phyloP scores from a whole-genome alignment of 2,797 vertebrate species.

The Paedocypris micromegethes region DNA sequence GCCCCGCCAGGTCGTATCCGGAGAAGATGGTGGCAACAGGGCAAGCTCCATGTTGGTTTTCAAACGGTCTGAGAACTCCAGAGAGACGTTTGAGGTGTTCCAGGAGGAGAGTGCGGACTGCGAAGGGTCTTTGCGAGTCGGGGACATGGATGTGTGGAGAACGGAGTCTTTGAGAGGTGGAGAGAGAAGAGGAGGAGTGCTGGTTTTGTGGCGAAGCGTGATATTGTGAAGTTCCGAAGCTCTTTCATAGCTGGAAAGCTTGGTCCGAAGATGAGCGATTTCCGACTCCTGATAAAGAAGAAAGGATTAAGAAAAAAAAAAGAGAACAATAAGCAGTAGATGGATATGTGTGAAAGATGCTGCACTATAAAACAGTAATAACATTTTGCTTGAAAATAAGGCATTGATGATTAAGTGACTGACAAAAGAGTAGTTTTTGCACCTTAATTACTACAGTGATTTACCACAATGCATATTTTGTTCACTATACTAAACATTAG shows the following conservation, averaged over 20 bases:
- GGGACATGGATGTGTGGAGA: conserved; percentile 26
- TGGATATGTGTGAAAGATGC: not conserved
- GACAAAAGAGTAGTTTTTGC: too few relatives aligned
- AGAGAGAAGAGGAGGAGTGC: conserved; percentile 6
- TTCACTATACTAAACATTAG: too few relatives aligned
- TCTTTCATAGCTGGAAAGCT: conserved; percentile 66
- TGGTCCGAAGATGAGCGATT: conserved; percentile 68
- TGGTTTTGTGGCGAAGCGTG: conserved; percentile 31
- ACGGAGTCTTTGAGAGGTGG: conserved; percentile 32
- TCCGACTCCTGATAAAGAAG: conserved; percentile 65
- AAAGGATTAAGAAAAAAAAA: conserved; percentile 2
- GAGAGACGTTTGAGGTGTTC: conserved; percentile 57
- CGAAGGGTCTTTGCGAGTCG: conserved; percentile 26
- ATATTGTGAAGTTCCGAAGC: conserved; percentile 53
- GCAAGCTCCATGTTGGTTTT: conserved; percentile 56
- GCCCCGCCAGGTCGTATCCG: conserved; percentile 57
- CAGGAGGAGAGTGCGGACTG: conserved; percentile 51
- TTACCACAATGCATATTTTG: too few relatives aligned
- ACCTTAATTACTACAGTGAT: too few relatives aligned
- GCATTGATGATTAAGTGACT: too few relatives aligned
- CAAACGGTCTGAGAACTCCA: conserved; percentile 66
- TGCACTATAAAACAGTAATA: not conserved
- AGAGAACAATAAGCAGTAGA: not conserved
- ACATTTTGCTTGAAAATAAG: too few relatives aligned
- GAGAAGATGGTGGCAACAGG: conserved; percentile 55